Evolutionary conservation across 2,888 invertebrate genomes (phyloP).

Genomic region (Desoria tigrina): DNA sequence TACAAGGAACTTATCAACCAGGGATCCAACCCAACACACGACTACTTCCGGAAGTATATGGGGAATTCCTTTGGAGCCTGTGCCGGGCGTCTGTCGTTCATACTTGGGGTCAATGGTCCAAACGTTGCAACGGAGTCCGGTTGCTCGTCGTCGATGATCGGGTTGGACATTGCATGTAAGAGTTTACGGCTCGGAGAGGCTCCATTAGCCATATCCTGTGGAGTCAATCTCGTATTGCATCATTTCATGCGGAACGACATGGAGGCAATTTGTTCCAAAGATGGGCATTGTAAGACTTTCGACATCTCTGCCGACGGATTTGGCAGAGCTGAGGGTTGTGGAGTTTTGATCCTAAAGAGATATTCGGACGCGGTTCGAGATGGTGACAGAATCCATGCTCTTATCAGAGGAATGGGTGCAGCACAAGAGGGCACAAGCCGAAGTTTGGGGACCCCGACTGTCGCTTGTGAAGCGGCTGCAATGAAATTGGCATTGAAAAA

Average conservation of each 20-base stretch:
- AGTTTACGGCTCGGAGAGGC: conserved; percentile 19
- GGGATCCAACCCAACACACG: background rate
- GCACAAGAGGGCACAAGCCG: conserved; percentile 30
- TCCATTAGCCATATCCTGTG: conserved; percentile 19
- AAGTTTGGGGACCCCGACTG: conserved; percentile 35
- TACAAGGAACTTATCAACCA: conserved; percentile 22
- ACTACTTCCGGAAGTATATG: conserved; percentile 30
- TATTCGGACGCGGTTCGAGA: conserved; percentile 31
- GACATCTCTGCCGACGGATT: conserved; percentile 32
- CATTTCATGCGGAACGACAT: conserved; percentile 22
- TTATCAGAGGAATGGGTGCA: conserved; percentile 25
- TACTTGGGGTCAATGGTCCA: conserved; percentile 29
- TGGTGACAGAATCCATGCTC: conserved; percentile 25
- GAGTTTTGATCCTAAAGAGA: conserved; percentile 29
- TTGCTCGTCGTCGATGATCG: conserved; percentile 29
- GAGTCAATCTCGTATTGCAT: conserved; percentile 29
- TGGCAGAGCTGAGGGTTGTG: conserved; percentile 32
- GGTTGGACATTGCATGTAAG: conserved; percentile 23
- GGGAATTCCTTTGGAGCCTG: conserved; percentile 7
- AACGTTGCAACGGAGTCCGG: conserved; percentile 30
- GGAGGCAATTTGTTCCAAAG: conserved; percentile 25
- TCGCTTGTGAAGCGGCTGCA: conserved; percentile 28
- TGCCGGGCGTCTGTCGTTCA: conserved; percentile 13
- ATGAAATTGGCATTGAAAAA: conserved; percentile 31
- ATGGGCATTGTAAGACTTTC: conserved; percentile 28